Conservation (phyloP, 2,113 vertebrate species). For the Platichthys flesus region DNA sequence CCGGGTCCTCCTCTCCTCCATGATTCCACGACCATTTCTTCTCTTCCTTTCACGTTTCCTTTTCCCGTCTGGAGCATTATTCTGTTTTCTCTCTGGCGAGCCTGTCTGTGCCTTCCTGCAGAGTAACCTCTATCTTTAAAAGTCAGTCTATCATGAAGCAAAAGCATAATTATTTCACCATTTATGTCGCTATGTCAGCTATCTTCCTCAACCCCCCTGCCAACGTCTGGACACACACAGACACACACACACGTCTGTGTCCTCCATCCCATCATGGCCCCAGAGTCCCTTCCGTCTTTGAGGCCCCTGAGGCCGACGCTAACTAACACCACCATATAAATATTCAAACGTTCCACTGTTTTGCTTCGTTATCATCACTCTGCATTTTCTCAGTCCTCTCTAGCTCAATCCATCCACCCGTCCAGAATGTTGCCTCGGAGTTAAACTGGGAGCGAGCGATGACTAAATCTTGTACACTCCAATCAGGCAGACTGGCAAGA, state of each 20-base stretch:
- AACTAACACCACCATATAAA: slow-evolving; percentile 77
- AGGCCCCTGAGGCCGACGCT: slow-evolving; percentile 67
- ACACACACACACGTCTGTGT: slow-evolving; percentile 13
- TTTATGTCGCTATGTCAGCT: slow-evolving; percentile 66
- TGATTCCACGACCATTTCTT: slow-evolving; percentile 20
- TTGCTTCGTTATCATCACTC: slow-evolving; percentile 71
- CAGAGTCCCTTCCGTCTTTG: slow-evolving; percentile 60
- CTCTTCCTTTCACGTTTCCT: slow-evolving; percentile 48
- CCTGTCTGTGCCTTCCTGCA: slow-evolving; percentile 36
- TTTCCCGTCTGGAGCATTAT: slow-evolving; percentile 48
- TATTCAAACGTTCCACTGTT: slow-evolving; percentile 78
- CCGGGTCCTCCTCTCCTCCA: slow-evolving; percentile 1
- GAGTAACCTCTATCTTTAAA: slow-evolving; percentile 42
- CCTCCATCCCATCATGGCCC: slow-evolving; percentile 60
- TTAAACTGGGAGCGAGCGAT: slow-evolving; percentile 62
- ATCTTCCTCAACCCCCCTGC: neutral
- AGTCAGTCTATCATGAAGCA: slow-evolving; percentile 57
- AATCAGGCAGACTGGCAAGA: slow-evolving; percentile 58
- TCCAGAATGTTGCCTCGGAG: slow-evolving; percentile 69
- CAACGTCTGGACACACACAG: slow-evolving; percentile 37
- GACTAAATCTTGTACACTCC: slow-evolving; percentile 62
- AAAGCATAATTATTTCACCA: slow-evolving; percentile 76
- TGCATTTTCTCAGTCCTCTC: slow-evolving; percentile 58
- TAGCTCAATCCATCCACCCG: slow-evolving; percentile 71
- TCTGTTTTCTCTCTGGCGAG: slow-evolving; percentile 43